Evolutionary conservation across 2,888 invertebrate genomes (phyloP), one percentile per base, ranked within the genome.

Genomic region (Torymus aiolomorphi): DNA sequence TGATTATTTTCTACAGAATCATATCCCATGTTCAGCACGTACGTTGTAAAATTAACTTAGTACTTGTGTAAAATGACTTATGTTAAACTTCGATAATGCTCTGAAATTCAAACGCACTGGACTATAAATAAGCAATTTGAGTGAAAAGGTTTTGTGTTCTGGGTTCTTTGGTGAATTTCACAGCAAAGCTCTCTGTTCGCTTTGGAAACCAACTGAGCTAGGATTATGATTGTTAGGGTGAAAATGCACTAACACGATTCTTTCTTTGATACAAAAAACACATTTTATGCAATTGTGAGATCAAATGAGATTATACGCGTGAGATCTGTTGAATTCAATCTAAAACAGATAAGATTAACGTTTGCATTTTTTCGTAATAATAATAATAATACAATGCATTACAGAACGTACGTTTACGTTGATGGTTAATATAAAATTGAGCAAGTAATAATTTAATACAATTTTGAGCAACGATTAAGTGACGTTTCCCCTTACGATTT

Each of bases 111-210:
- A 80, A 72, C 42, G 51, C 67, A 42, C 71, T 18, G 62, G 61
- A 66, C 56, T 79, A 24, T 61, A 42, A 75, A 66, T 62, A 80
- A 80, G 65, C 66, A 63, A 76, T 80, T 67, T 76, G 66, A 72
- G 71, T 72, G 71, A 71, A 61, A 66, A 54, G 70, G 20, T 76
- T 76, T 65, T 57, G 61, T 13, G 18, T 78, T 65, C 65, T 56
- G 54, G 57, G 20, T 72, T 80, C 80, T 76, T 80, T 80, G 76
- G 72, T 76, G 80, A 72, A 80, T 72, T 76, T 76, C 72, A 75
- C 79, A 79, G 79, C 75, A 79, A 79, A 79, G 75, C 76, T 80
- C 76, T 65, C 66, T 72, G 80, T 80, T 80, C 75, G 75, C 75
- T 72, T 76, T 59, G 73, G 49, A 67, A 66, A 80, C 70, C 24